A percentile compares a stretch with the other conserved stretches of the same genome.
phyloP scores from a whole-genome alignment of 2,113 vertebrate species.

The Rhynchomys soricoides region DNA sequence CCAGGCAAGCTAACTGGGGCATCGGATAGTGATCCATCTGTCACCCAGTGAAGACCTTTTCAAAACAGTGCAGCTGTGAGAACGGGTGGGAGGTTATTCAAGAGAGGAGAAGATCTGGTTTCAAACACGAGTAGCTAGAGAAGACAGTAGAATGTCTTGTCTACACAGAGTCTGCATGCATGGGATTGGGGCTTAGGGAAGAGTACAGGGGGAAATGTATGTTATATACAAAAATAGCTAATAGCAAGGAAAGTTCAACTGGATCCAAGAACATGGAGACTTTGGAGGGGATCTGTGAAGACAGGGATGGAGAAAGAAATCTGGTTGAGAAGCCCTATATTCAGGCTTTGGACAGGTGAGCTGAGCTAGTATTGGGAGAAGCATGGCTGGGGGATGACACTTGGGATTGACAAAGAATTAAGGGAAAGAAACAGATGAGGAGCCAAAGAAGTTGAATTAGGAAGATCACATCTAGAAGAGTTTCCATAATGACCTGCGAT shows the following conservation, averaged over 20 bases:
- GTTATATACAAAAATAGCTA: not conserved
- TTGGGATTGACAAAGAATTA: not conserved
- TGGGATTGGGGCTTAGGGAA: not conserved
- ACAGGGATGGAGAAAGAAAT: not conserved
- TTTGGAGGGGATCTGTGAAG: not conserved
- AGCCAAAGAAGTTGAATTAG: not conserved
- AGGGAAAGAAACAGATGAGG: not conserved
- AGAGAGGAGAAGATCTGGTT: not conserved
- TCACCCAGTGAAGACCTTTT: not conserved
- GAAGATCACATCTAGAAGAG: not conserved
- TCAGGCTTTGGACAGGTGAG: not conserved
- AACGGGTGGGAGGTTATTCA: not conserved
- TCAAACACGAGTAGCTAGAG: not conserved
- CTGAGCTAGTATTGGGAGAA: not conserved
- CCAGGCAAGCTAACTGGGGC: not conserved
- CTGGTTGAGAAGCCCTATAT: not conserved
- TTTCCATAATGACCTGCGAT: not conserved
- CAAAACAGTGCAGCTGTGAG: not conserved
- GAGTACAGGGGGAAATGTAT: not conserved
- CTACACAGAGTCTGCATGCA: not conserved
- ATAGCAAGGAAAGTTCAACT: not conserved
- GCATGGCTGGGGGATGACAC: not conserved
- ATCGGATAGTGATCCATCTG: not conserved
- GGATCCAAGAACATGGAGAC: not conserved
- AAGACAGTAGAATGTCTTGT: not conserved